Percentiles rank a stretch among this genome's conserved stretches.
Conservation (phyloP, 2,113 vertebrate species). For the Setophaga coronata region DNA sequence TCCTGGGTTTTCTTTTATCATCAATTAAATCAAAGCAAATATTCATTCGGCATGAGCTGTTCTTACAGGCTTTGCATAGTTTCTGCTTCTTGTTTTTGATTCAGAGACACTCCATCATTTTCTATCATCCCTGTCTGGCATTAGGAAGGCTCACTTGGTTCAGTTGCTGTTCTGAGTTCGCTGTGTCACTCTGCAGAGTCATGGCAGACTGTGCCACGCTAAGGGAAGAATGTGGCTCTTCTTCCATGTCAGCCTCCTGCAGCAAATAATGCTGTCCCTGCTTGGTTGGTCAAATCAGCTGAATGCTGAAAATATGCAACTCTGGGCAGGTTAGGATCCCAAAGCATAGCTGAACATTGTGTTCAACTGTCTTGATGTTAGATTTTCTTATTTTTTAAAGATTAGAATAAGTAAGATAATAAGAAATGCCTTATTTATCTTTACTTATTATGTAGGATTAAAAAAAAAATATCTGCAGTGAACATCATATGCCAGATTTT, state of each 20-base stretch:
- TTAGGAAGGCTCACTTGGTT: background rate
- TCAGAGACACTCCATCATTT: background rate
- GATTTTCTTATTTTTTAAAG: background rate
- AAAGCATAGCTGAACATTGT: background rate
- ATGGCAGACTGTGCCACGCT: background rate
- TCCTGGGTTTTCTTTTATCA: constrained; percentile 59
- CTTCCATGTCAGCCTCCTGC: background rate
- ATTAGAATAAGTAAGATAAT: background rate
- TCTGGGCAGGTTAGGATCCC: background rate
- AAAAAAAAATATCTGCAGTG: background rate
- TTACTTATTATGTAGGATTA: background rate
- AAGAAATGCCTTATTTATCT: background rate
- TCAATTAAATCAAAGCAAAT: constrained; percentile 60
- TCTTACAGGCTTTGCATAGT: background rate
- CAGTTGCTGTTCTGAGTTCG: background rate
- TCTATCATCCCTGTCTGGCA: background rate
- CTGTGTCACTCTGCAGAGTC: constrained; percentile 50
- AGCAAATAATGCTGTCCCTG: background rate
- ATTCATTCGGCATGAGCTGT: background rate
- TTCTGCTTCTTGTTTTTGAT: constrained; percentile 19
- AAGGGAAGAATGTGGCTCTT: background rate
- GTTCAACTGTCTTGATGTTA: background rate
- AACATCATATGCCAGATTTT: background rate
- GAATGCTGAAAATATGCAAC: background rate
- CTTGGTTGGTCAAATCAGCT: background rate